Evolutionary conservation across 2,888 invertebrate species (phyloP).

Genomic region (Troides helena): DNA sequence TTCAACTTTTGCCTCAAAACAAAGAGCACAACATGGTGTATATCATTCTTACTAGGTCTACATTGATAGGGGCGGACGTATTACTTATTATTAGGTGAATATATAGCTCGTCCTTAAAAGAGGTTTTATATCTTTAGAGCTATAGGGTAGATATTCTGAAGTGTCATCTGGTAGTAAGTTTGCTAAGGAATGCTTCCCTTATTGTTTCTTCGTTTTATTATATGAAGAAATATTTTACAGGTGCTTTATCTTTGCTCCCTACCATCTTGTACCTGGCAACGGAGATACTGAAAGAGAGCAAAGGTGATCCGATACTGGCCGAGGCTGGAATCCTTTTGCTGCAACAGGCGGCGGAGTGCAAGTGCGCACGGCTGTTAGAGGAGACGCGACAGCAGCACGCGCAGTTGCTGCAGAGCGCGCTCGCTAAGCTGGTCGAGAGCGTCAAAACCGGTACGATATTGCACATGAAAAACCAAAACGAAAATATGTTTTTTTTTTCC

Average conservation of each 20-base stretch:
- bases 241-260: slow-evolving; percentile 92
- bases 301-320: slow-evolving; percentile 81
- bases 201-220: too few species aligned
- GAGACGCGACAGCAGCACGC: slow-evolving; percentile 88
- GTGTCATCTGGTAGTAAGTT: too few species aligned
- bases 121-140: too few species aligned
- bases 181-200: too few species aligned
- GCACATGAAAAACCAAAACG: background rate
- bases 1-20: too few species aligned
- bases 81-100: too few species aligned
- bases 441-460: slow-evolving; percentile 86
- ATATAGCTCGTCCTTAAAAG: too few species aligned
- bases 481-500: too few species aligned
- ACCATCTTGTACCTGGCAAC: slow-evolving; percentile 95
- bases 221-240: slow-evolving; percentile 52
- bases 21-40: too few species aligned
- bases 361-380: slow-evolving; percentile 82
- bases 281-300: slow-evolving; percentile 92
- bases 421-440: slow-evolving; percentile 93
- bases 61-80: too few species aligned
- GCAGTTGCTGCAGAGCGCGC: slow-evolving; percentile 90
- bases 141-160: too few species aligned
- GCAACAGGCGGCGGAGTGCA: slow-evolving; percentile 88
- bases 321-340: slow-evolving; percentile 87
- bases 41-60: too few species aligned